A percentile compares a stretch with the other conserved stretches of the same genome.
Conservation (phyloP, 1,140 invertebrate species). For the Lepidotrigona ventralis region DNA sequence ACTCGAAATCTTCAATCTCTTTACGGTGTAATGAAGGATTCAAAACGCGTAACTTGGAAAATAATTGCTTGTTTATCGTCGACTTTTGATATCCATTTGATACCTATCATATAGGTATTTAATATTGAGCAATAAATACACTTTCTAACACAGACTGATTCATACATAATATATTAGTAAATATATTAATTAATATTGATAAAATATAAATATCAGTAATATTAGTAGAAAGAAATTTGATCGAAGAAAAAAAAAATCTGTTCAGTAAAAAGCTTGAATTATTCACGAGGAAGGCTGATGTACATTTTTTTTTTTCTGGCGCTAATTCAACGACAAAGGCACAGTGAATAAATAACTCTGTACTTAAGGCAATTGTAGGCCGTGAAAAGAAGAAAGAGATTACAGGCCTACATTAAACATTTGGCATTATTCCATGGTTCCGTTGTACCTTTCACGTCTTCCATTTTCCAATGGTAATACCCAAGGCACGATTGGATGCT, state of each 20-base stretch:
- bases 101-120: too few relatives aligned
- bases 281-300: not conserved
- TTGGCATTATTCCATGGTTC: not conserved
- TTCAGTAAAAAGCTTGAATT: not conserved
- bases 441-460: not conserved
- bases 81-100: too few relatives aligned
- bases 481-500: not conserved
- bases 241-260: not conserved
- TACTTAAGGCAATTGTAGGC: not conserved
- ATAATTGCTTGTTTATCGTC: too few relatives aligned
- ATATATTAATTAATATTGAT: too few relatives aligned
- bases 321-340: not conserved
- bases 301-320: not conserved
- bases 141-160: too few relatives aligned
- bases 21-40: too few relatives aligned
- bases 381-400: not conserved
- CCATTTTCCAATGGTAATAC: not conserved
- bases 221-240: not conserved
- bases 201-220: not conserved
- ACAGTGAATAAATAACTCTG: not conserved
- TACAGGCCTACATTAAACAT: not conserved
- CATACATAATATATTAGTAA: too few relatives aligned
- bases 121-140: too few relatives aligned
- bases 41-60: too few relatives aligned
- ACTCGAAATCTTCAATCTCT: not conserved